Evolutionary conservation across 1,140 invertebrate species (phyloP), one percentile per base, ranked within the genome.

Genomic region (Drosophila quadrilineata): DNA sequence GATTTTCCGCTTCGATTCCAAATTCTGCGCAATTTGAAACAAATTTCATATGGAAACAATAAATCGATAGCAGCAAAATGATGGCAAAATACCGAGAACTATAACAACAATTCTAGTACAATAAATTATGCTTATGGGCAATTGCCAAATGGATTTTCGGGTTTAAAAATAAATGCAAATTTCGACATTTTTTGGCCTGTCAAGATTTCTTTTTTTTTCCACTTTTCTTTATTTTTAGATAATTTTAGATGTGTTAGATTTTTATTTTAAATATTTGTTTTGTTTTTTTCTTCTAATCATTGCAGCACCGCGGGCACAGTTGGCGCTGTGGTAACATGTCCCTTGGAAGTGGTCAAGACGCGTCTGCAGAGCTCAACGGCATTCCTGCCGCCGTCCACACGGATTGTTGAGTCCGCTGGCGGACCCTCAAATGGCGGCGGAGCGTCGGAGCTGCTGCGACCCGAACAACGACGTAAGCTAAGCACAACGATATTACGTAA

Each of bases 301-400:
- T 91, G 14, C 90, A 99, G 98, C 80, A 93, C 96, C 90, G 98
- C 96, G 71, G 98, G 98, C 24, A 99, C 98, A 17, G 94, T 96
- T 31, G 98, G 98, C 60, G 98, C 98, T 6, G 96, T 99, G 63
- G 94, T 98, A 29, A 99, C 98, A 67, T 99, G 98, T 91, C 98
- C 98, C 0, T 91, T 99, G 68, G 98, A 99, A 92, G 98, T 99
- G 52, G 96, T 99, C 3, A 99, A 99, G 91, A 99, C 98, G 2
- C 93, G 98, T 38, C 92, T 99, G 50, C 98, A 99, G 90, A 99
- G 98, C 6, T 98, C 97, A 0, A 93, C 93, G 28, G 93, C 92
- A 28, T 93, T 93, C 21, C 94, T 94, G 67, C 88, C 92, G 65
- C 89, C 91, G 46, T 88, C 90, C 24, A 82, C 91, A 50, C 88